Evolutionary conservation across 2,113 vertebrate genomes (phyloP), one percentile per base, ranked within the genome.

Genomic region (Myiozetetes cayanensis): DNA sequence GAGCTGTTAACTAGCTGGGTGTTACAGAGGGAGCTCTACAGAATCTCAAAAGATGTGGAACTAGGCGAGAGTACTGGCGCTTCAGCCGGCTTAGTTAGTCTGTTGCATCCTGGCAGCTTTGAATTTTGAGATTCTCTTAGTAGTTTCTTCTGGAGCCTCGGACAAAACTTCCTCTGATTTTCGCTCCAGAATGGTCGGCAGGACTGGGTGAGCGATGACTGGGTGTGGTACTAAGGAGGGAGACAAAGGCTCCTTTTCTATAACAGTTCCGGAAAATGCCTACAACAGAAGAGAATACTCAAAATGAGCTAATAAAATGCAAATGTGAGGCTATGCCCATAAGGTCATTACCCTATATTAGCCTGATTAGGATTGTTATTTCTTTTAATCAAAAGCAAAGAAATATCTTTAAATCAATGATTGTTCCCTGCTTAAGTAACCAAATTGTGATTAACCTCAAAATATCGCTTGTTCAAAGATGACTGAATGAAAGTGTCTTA

Each of bases 241-340:
- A 85, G 98, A 98, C 46, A 97, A 95, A 30, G 98, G 98, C 87
- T 99, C 99, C 94, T 99, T 99, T 95, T 99, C 99, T 75, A 99
- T 97, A 49, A 99, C 99, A 5, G 98, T 99, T 74, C 99, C 99
- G 39, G 99, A 99, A 98, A 99, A 99, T 28, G 99, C 99, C 99
- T 99, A 74, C 28, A 93, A 98, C 76, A 95, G 67, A 97, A 93
- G 80, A 94, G 68, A 96, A 92, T 33, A 28, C 83, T 86, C 91
- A 88, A 67, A 91, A 96, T 93, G 78, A 88, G 77, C 56, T 93
- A 82, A 92, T 81, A 90, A 94, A 90, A 93, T 80, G 52, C 85
- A 94, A 95, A 87, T 87, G 81, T 70, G 85, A 87, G 80, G 93
- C 84, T 92, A 76, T 78, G 49, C 53, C 91, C 87, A 76, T 83